These are phyloP conservation scores for Ariolimax columbianus DNA, from an alignment of 2,888 invertebrate species.

Conservation along the genomic window DNA sequence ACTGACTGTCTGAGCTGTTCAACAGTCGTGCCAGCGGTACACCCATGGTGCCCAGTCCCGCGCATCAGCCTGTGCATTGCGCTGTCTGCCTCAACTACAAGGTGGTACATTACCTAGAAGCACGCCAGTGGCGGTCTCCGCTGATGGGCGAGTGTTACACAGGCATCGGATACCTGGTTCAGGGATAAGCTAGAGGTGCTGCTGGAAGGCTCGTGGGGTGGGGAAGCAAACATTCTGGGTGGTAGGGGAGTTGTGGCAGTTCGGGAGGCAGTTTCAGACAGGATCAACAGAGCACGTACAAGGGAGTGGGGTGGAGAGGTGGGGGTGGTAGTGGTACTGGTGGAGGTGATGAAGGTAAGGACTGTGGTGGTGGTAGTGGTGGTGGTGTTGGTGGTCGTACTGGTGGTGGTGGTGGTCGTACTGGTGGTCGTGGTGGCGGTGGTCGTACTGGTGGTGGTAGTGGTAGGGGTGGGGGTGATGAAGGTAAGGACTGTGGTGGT, in stretches of 20 bases:
- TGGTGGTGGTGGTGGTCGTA: neutral
- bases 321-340: neutral
- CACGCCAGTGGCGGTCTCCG: neutral
- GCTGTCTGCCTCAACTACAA: conserved; percentile 14
- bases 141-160: neutral
- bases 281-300: no score
- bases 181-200: neutral
- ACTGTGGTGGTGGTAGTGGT: neutral
- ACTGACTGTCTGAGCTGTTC: conserved; percentile 7
- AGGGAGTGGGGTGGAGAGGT: neutral
- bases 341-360: neutral
- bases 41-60: conserved; percentile 12
- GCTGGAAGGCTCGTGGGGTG: no score
- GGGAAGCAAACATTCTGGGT: neutral
- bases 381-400: no score
- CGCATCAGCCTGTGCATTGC: conserved; percentile 26
- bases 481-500: neutral
- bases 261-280: no score
- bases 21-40: neutral
- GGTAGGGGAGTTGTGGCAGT: neutral
- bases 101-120: conserved; percentile 34
- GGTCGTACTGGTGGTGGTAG: neutral
- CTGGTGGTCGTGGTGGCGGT: no score
- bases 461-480: neutral
- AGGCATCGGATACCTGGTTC: neutral